phyloP scores from a whole-genome alignment of 2,113 vertebrate genomes.

The Crotophaga sulcirostris region DNA sequence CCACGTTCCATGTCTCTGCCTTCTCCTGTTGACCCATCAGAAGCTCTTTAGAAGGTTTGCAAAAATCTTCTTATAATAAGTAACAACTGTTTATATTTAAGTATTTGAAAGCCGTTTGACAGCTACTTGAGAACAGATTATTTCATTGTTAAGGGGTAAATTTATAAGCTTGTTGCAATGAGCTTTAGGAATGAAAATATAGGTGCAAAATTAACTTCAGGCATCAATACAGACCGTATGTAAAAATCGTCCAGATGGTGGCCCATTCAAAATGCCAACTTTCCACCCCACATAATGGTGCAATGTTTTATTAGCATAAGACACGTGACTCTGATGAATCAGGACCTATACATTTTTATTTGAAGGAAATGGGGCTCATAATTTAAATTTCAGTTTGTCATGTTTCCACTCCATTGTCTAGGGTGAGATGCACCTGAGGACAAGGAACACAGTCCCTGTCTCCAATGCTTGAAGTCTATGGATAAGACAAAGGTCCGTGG shows the following conservation, averaged over 20 bases:
- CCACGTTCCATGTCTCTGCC: not conserved
- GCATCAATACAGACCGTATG: not conserved
- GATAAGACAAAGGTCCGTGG: not conserved
- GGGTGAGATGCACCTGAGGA: not conserved
- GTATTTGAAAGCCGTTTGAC: slow-evolving; percentile 5
- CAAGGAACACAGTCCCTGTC: not conserved
- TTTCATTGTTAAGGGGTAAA: not conserved
- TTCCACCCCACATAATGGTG: not conserved
- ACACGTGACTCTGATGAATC: not conserved
- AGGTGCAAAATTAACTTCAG: not conserved
- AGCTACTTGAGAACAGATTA: not conserved
- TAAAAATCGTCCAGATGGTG: slow-evolving; percentile 6
- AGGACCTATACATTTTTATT: not conserved
- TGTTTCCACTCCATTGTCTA: not conserved
- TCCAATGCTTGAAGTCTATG: not conserved
- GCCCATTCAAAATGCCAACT: not conserved
- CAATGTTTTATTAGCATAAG: not conserved
- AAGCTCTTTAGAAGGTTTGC: not conserved
- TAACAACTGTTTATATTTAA: not conserved
- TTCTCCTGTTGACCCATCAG: not conserved
- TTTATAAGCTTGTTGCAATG: not conserved
- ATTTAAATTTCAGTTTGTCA: not conserved
- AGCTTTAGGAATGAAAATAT: not conserved
- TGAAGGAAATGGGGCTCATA: not conserved
- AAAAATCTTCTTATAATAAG: not conserved